Evolutionary conservation across 64 coral and sea anemone genomes (phyloP).

Genomic region (Actinia equina): DNA sequence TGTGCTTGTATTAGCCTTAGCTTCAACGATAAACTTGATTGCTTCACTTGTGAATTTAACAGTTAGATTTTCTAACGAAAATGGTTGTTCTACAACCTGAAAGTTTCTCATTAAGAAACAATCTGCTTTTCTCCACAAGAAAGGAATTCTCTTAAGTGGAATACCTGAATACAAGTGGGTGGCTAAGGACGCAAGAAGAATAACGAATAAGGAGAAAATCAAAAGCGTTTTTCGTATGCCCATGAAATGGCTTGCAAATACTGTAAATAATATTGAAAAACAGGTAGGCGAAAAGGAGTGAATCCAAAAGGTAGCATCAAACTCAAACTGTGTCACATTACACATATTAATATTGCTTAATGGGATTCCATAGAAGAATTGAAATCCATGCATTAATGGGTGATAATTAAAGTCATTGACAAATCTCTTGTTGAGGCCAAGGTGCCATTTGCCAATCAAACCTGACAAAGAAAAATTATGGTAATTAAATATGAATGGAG

Average conservation of each 20-base stretch:
- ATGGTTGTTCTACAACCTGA: constrained; percentile 58
- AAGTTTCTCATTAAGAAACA: constrained; percentile 55
- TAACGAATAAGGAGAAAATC: neutral
- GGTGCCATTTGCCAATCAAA: constrained; percentile 73
- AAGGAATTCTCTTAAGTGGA: neutral
- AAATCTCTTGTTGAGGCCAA: constrained; percentile 48
- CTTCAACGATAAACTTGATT: constrained; percentile 24
- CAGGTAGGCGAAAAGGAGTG: neutral
- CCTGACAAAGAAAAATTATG: constrained; percentile 19
- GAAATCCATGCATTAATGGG: constrained; percentile 50
- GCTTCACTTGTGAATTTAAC: constrained; percentile 55
- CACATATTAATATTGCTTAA: constrained; percentile 37
- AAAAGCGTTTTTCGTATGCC: neutral
- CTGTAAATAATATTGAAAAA: neutral
- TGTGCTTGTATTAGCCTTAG: neutral
- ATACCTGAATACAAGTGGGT: neutral
- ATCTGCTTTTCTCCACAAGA: neutral
- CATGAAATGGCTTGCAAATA: neutral
- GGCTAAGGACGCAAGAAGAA: neutral
- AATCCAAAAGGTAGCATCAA: neutral
- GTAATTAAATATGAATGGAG: neutral
- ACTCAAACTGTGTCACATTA: neutral
- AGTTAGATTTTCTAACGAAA: constrained; percentile 51
- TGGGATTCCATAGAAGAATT: constrained; percentile 59
- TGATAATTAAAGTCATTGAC: constrained; percentile 37